Conservation (phyloP, 2,113 vertebrate species). For the Pseudorectes ferrugineus region DNA sequence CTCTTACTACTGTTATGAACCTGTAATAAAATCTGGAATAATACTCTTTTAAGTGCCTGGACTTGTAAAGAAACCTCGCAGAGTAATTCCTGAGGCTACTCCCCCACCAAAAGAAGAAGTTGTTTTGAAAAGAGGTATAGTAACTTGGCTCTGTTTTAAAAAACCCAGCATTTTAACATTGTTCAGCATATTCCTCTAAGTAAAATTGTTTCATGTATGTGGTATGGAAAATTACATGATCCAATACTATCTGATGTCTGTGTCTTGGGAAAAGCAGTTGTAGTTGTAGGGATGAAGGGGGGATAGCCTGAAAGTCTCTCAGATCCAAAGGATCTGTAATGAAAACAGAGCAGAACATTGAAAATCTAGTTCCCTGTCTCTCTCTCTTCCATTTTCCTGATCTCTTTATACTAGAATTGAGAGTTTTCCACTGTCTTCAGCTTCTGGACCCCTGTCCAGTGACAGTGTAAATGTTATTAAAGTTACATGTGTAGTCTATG, state of each 20-base stretch:
- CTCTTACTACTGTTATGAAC: background rate
- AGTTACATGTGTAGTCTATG: background rate
- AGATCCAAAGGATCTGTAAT: background rate
- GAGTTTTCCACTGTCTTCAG: background rate
- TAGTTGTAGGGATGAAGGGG: background rate
- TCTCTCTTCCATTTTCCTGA: background rate
- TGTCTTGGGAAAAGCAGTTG: background rate
- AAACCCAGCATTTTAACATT: background rate
- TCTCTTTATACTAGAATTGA: background rate
- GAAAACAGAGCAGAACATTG: background rate
- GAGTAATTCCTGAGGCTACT: constrained; percentile 73
- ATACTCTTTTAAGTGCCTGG: constrained; percentile 76
- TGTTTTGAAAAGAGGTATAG: constrained; percentile 79
- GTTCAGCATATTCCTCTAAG: background rate
- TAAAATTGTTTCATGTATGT: background rate
- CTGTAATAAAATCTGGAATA: constrained; percentile 63
- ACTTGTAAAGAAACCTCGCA: constrained; percentile 79
- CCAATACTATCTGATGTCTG: background rate
- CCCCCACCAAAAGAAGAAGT: constrained; percentile 80
- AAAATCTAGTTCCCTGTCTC: background rate
- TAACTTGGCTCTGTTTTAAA: constrained; percentile 14
- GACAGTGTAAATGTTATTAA: background rate
- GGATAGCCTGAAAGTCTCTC: background rate
- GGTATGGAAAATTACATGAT: background rate
- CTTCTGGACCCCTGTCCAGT: background rate